Conservation (phyloP, 2,888 invertebrate genomes). For the Drosophila peninsularis region DNA sequence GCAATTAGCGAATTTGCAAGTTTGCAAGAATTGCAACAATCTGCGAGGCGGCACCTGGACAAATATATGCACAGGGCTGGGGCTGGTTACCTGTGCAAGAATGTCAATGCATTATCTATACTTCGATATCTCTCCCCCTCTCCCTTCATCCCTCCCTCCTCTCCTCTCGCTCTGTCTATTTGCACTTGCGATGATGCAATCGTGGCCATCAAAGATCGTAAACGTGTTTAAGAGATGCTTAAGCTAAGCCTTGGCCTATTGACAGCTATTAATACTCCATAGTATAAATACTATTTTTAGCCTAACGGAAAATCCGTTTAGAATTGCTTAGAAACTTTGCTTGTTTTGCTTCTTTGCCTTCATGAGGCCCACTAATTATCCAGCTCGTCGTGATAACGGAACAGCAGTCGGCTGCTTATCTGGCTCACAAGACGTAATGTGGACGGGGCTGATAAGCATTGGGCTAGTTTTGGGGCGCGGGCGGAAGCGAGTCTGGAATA, state of each 20-base stretch:
- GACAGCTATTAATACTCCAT: conserved; percentile 24
- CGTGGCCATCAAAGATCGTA: conserved; percentile 10
- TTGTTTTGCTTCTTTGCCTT: not conserved
- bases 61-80: conserved; percentile 15
- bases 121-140: not conserved
- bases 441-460: conserved; percentile 42
- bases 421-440: conserved; percentile 47
- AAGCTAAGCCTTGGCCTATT: conserved; percentile 36
- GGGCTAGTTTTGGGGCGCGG: conserved; percentile 12
- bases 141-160: not conserved
- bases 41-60: conserved; percentile 26
- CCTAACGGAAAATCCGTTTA: not conserved
- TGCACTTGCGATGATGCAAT: conserved; percentile 36
- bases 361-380: conserved; percentile 29
- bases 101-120: conserved; percentile 15
- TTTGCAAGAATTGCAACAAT: conserved; percentile 4
- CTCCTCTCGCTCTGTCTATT: not conserved
- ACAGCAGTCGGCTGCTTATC: conserved; percentile 37
- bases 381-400: conserved; percentile 36
- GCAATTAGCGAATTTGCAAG: conserved; percentile 37
- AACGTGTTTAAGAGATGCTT: conserved; percentile 2
- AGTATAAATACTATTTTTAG: not conserved
- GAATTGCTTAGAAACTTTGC: conserved; percentile 7
- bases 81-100: conserved; percentile 13
- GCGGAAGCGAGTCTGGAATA: conserved; percentile 36